Conservation (phyloP, 2,113 vertebrate genomes). For the Siniperca knerii region DNA sequence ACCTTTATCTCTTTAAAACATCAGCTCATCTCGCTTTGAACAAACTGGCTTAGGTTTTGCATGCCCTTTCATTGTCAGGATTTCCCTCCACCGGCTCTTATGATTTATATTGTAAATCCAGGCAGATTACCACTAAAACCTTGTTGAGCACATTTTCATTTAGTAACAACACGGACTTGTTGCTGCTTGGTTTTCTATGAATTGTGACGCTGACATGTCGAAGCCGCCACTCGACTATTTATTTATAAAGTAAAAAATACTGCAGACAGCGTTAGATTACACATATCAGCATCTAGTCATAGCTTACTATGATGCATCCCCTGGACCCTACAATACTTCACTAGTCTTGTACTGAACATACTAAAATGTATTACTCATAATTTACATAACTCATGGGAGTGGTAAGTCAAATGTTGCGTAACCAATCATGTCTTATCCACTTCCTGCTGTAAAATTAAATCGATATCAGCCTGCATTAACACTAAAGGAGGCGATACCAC, state of each 20-base stretch:
- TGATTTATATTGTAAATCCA: constrained; percentile 30
- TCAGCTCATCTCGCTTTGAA: constrained; percentile 37
- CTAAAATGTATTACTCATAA: constrained; percentile 28
- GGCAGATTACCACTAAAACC: constrained; percentile 30
- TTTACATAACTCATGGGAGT: constrained; percentile 21
- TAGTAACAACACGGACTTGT: constrained; percentile 31
- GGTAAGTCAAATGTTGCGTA: constrained; percentile 9
- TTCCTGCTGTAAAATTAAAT: constrained; percentile 54
- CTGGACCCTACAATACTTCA: neutral
- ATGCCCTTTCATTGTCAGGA: constrained; percentile 28
- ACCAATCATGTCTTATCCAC: constrained; percentile 39
- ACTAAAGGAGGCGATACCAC: neutral
- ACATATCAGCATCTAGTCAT: neutral
- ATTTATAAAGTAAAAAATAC: neutral
- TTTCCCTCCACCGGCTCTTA: constrained; percentile 34
- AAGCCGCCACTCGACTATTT: neutral
- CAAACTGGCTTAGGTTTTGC: constrained; percentile 33
- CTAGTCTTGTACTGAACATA: neutral
- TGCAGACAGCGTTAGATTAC: neutral
- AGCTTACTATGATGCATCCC: neutral
- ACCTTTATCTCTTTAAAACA: constrained; percentile 17
- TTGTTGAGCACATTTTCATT: constrained; percentile 17
- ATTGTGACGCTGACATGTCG: neutral
- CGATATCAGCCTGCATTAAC: neutral
- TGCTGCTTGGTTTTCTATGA: constrained; percentile 33